Percentiles rank a stretch among this genome's conserved stretches.
Conservation (phyloP, 2,797 vertebrate genomes). For the Chaetophractus vellerosus region DNA sequence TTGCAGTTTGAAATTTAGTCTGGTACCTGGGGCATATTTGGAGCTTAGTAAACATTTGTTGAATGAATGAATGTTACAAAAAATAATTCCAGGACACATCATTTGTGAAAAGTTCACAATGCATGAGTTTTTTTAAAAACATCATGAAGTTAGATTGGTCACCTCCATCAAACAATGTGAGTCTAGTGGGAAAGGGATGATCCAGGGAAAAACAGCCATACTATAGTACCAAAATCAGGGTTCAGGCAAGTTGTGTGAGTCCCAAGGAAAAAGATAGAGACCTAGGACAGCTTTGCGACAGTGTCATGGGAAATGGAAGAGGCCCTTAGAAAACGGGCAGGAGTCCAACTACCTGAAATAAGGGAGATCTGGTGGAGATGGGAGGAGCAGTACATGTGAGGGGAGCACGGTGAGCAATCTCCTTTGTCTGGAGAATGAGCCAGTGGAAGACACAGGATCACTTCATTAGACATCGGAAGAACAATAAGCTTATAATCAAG, state of each 20-base stretch:
- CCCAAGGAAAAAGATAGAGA: neutral
- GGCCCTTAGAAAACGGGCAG: neutral
- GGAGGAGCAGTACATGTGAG: neutral
- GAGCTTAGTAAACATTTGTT: conserved; percentile 56
- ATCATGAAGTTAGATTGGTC: neutral
- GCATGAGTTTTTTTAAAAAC: neutral
- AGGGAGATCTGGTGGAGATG: neutral
- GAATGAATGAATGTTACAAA: conserved; percentile 52
- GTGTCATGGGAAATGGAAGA: neutral
- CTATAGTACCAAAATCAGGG: neutral
- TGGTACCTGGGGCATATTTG: neutral
- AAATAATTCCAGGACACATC: neutral
- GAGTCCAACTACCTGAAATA: neutral
- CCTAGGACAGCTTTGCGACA: neutral
- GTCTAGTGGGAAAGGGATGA: neutral
- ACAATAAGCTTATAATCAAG: neutral
- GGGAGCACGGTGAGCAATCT: too few species aligned
- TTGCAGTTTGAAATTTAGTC: conserved; percentile 57
- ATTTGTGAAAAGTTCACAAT: conserved; percentile 10
- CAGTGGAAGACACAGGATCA: neutral
- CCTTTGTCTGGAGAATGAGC: neutral
- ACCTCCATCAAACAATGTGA: neutral
- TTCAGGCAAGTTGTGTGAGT: neutral
- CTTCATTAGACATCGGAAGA: neutral
- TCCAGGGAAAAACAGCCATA: neutral